phyloP scores from a whole-genome alignment of 2,113 vertebrate species.

The Actinemys pallida region DNA sequence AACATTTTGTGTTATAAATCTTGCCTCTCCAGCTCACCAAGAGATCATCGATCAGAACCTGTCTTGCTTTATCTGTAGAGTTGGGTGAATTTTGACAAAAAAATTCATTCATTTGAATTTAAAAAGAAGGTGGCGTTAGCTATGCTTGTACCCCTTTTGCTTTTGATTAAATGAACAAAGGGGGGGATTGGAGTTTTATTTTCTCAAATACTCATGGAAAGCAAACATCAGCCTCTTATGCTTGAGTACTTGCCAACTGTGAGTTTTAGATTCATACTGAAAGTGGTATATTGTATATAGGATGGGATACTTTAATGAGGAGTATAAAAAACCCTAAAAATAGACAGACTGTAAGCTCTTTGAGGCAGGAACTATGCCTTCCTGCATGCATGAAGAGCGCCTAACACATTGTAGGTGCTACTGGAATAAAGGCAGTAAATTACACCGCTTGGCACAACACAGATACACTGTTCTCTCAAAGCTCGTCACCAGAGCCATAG shows the following conservation, averaged over 20 bases:
- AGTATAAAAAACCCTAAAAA: background rate
- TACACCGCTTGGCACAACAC: background rate
- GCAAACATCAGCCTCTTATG: background rate
- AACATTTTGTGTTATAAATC: background rate
- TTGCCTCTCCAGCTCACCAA: background rate
- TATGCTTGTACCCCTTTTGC: background rate
- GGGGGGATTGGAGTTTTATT: background rate
- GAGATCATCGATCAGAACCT: too few species aligned
- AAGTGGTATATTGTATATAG: background rate
- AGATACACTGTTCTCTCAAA: background rate
- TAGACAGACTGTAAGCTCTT: background rate
- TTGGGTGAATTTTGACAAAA: background rate
- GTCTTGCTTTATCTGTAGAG: background rate
- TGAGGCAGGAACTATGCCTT: background rate
- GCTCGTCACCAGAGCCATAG: accelerated
- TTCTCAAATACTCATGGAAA: background rate
- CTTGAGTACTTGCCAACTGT: background rate
- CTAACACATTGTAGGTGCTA: background rate
- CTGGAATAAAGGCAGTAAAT: background rate
- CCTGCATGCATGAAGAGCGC: background rate
- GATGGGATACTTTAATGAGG: background rate
- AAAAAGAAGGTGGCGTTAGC: background rate
- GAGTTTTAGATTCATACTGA: background rate
- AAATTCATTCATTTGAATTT: background rate
- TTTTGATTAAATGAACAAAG: background rate